Conservation (phyloP, 2,113 vertebrate genomes). For the Pterophyllum scalare region DNA sequence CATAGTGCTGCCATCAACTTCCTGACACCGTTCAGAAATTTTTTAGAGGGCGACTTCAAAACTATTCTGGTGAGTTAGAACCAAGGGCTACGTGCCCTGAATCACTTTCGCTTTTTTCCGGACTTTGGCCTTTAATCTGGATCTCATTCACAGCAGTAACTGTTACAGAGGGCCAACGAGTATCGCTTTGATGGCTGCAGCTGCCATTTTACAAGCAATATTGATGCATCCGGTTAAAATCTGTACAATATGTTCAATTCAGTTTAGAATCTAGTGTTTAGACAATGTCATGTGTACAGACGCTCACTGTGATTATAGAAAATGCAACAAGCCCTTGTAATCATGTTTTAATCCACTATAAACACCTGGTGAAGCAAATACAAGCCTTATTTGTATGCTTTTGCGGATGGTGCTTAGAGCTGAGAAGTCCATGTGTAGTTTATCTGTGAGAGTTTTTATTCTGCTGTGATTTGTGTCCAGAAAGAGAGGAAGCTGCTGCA, state of each 20-base stretch:
- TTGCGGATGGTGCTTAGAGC: accelerated
- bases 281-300: neutral
- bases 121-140: neutral
- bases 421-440: neutral
- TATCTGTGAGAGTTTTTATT: neutral
- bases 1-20: conserved; percentile 96
- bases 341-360: neutral
- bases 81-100: neutral
- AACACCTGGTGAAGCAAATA: neutral
- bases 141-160: neutral
- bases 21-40: conserved; percentile 96
- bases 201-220: neutral
- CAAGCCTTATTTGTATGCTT: neutral
- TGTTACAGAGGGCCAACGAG: neutral
- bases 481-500: conserved; percentile 97
- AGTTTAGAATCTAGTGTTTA: neutral
- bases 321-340: accelerated
- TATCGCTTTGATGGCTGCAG: neutral
- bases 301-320: neutral
- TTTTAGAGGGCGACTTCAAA: conserved; percentile 98
- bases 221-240: neutral
- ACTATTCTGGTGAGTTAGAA: conserved; percentile 92
- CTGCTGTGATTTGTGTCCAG: conserved; percentile 75
- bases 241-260: neutral
- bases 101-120: neutral